These are phyloP conservation scores for Ephialtes manifestator DNA, from an alignment of 2,888 invertebrate genomes.

Conservation along the genomic window DNA sequence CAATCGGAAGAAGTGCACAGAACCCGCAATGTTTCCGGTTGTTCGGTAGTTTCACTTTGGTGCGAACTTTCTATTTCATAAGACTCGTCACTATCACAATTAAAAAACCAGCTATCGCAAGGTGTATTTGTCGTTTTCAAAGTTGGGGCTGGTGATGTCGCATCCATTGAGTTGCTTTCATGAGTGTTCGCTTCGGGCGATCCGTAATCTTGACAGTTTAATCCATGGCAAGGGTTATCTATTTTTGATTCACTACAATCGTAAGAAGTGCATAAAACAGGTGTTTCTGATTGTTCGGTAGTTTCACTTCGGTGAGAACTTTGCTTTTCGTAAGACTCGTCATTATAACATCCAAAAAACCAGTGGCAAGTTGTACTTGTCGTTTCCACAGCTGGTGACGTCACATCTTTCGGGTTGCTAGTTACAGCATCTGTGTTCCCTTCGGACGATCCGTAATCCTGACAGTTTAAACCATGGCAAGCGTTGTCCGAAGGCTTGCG, in stretches of 20 bases:
- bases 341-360: not conserved
- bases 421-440: not conserved
- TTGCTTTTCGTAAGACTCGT: not conserved
- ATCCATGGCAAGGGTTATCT: too few relatives aligned
- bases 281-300: too few relatives aligned
- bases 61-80: not conserved
- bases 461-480: too few relatives aligned
- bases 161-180: too few relatives aligned
- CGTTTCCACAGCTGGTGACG: not conserved
- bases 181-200: too few relatives aligned
- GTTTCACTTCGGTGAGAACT: too few relatives aligned
- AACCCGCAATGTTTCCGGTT: not conserved
- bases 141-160: too few relatives aligned
- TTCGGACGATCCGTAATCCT: not conserved
- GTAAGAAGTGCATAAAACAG: too few relatives aligned
- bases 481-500: too few relatives aligned
- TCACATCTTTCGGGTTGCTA: not conserved
- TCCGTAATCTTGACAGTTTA: too few relatives aligned
- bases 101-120: not conserved
- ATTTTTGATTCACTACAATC: too few relatives aligned
- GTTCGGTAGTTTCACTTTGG: not conserved
- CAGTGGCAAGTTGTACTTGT: not conserved
- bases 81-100: slow-evolving; percentile 1
- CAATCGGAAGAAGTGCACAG: slow-evolving; percentile 9
- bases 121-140: not conserved